Conservation (phyloP, 2,888 invertebrate genomes). For the Drosophila diplacantha region DNA sequence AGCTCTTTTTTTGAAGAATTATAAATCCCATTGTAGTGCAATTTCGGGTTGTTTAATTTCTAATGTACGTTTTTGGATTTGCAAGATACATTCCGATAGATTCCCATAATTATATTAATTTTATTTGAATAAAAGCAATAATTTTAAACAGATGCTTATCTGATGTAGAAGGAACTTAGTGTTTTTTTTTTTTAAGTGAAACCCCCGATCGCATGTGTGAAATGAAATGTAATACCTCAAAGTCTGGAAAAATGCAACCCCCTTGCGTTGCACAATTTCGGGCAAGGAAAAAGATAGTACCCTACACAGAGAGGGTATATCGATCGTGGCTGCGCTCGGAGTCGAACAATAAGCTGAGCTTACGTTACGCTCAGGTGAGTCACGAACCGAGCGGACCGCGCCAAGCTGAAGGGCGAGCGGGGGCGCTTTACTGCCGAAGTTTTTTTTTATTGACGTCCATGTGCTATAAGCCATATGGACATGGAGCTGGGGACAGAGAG, state of each 20-base stretch:
- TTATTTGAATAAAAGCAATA: too few species aligned
- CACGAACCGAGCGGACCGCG: constrained; percentile 55
- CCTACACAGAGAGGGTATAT: constrained; percentile 17
- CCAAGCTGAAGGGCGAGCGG: constrained; percentile 49
- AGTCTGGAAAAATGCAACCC: constrained; percentile 2
- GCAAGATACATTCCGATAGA: neutral
- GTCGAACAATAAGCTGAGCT: constrained; percentile 62
- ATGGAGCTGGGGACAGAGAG: constrained; percentile 7
- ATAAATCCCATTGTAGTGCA: neutral
- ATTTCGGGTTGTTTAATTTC: neutral
- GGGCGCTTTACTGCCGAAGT: constrained; percentile 43
- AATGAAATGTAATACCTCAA: constrained; percentile 2
- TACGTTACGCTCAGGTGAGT: constrained; percentile 76
- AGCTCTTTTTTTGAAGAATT: neutral
- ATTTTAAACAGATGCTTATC: neutral
- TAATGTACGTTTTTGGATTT: neutral
- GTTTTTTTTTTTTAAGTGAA: neutral
- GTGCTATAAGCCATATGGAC: constrained; percentile 14
- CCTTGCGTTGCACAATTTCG: neutral
- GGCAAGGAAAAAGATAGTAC: constrained; percentile 1
- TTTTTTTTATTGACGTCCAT: constrained; percentile 11
- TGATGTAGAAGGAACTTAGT: neutral
- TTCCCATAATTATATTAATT: neutral
- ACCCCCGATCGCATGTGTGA: constrained; percentile 4
- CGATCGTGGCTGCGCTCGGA: constrained; percentile 26